Percentiles rank a stretch among this genome's conserved stretches.
These are phyloP conservation scores for Myiotriccus ornatus DNA, from an alignment of 2,797 vertebrate genomes.

Conservation along the genomic window DNA sequence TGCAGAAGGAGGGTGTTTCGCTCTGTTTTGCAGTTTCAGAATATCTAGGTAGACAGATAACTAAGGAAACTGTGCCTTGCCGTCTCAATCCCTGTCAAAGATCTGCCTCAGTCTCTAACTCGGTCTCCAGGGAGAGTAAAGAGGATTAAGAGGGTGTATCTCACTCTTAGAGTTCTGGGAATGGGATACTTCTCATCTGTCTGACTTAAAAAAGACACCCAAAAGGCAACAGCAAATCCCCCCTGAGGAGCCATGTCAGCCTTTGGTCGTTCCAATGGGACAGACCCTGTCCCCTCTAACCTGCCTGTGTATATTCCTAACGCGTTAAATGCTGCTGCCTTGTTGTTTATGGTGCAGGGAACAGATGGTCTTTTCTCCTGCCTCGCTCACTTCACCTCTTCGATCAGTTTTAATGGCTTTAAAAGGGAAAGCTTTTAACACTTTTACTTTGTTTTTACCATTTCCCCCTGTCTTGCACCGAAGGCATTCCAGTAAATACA, in stretches of 20 bases:
- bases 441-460: not conserved
- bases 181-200: not conserved
- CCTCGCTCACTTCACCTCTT: conserved; percentile 1
- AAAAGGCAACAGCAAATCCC: not conserved
- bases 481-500: not conserved
- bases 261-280: not conserved
- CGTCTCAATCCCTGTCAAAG: not conserved
- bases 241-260: not conserved
- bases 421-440: conserved; percentile 10
- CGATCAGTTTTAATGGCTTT: not conserved
- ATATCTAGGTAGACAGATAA: not conserved
- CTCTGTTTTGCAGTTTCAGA: not conserved
- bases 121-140: not conserved
- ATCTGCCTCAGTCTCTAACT: not conserved
- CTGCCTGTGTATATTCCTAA: not conserved
- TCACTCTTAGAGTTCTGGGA: not conserved
- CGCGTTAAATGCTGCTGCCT: not conserved
- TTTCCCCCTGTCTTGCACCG: not conserved
- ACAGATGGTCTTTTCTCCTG: not conserved
- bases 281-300: not conserved
- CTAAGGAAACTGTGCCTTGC: not conserved
- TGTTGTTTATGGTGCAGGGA: not conserved
- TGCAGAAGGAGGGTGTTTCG: not conserved
- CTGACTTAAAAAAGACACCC: not conserved
- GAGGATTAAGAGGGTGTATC: not conserved